Evolutionary conservation across 2,797 vertebrate genomes (phyloP).

Genomic region (Leptodactylus fallax): DNA sequence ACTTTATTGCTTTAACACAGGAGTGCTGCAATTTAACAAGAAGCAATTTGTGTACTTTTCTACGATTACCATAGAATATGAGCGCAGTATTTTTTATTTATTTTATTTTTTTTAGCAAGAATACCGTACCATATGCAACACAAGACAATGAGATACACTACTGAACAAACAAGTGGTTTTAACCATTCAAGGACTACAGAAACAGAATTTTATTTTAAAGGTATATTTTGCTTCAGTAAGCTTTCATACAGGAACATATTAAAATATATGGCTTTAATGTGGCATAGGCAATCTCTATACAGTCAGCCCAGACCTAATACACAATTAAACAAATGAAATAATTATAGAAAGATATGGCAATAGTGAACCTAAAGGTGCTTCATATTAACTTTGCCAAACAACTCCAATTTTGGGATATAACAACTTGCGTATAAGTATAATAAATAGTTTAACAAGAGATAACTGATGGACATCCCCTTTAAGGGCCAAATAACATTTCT

Average conservation of each 20-base stretch:
- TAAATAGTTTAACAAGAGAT: too few species aligned
- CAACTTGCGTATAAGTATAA: too few species aligned
- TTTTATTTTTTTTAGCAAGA: conserved; percentile 23
- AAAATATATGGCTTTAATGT: conserved; percentile 44
- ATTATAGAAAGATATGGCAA: conserved; percentile 4
- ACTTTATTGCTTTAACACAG: conserved; percentile 62
- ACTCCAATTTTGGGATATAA: not conserved
- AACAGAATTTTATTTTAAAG: not conserved
- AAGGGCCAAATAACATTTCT: too few species aligned
- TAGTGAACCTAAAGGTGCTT: not conserved
- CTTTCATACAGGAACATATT: not conserved
- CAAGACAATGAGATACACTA: conserved; percentile 5
- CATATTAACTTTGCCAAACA: not conserved
- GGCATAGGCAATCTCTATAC: not conserved
- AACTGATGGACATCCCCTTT: too few species aligned
- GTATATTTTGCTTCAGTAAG: conserved; percentile 7
- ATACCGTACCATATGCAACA: conserved; percentile 44
- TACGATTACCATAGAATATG: conserved; percentile 33
- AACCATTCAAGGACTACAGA: conserved; percentile 13
- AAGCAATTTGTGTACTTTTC: conserved; percentile 32
- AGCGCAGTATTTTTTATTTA: conserved; percentile 12
- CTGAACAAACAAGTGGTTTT: conserved; percentile 16
- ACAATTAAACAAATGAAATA: not conserved
- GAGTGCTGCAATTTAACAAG: conserved; percentile 42
- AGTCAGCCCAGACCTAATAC: not conserved